A percentile compares a stretch with the other conserved stretches of the same genome.
These are phyloP conservation scores for Morone chrysops DNA, from an alignment of 2,113 vertebrate species.

Conservation along the genomic window DNA sequence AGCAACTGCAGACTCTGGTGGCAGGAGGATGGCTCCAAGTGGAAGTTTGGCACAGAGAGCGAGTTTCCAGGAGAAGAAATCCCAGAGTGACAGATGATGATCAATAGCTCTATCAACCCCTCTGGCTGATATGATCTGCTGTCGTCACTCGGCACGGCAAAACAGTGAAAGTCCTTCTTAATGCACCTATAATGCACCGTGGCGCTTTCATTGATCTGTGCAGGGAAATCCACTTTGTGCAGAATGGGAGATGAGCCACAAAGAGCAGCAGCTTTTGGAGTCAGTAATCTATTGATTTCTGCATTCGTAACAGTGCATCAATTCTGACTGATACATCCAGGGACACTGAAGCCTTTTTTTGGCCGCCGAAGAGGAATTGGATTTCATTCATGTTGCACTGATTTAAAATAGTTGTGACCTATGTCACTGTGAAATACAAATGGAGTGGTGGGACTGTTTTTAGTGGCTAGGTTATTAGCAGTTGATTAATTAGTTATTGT, in stretches of 20 bases:
- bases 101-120: constrained; percentile 34
- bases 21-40: neutral
- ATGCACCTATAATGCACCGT: constrained; percentile 56
- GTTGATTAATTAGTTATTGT: neutral
- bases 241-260: constrained; percentile 15
- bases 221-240: constrained; percentile 34
- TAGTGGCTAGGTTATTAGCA: neutral
- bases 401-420: neutral
- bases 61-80: neutral
- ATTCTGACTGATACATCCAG: neutral
- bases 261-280: constrained; percentile 20
- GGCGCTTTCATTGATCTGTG: constrained; percentile 49
- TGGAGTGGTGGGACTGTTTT: neutral
- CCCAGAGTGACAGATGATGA: neutral
- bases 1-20: neutral
- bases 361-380: neutral
- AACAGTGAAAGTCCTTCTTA: constrained; percentile 39
- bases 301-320: constrained; percentile 10
- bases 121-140: constrained; percentile 10
- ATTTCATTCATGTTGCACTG: neutral
- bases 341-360: neutral
- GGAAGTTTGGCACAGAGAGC: neutral
- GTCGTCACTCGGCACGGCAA: constrained; percentile 3
- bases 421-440: neutral
- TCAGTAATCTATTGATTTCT: constrained; percentile 28